Evolutionary conservation across 2,888 invertebrate species (phyloP), one percentile per base, ranked within the genome.

Genomic region (Coelinius sp.): DNA sequence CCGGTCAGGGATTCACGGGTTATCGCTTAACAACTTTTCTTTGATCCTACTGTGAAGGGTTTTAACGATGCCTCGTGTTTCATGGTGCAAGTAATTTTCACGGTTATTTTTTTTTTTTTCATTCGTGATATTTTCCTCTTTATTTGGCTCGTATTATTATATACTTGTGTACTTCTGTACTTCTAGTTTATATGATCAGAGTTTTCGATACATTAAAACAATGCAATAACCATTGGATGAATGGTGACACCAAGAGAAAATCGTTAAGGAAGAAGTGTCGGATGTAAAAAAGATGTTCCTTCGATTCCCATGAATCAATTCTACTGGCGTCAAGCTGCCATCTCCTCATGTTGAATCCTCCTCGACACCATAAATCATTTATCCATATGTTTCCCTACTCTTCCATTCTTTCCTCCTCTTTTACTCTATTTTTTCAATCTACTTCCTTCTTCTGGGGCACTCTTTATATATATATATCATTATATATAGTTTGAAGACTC

Each of bases 391-490:
- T 27, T 56, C 17, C 27, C 14, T 17, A 27, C 17, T 56, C 56
- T 31, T 31, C n/a, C 24, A 22, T 53, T 25, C 17, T 49, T 49
- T 63, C 38, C 49, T 27, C 12, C 53, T 22, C 7, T 41, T 66
- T 31, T 53, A 59, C 70, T 62, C 62, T 69, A 64, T 66, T 63
- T 56, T 73, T 44, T 70, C 49, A 49, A 20, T 64, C 41, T 20
- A 10, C 20, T 25, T 56, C 10, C 38, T n/a, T 31, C 20, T 8
- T 12, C 12, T 7, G 25, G 35, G 31, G 31, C 35, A 31, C 31
- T 17, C 14, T 7, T 12, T 59, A 17, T 59, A 35, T 17, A 35
- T n/a, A n/a, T n/a, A n/a, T n/a, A n/a, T n/a, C 35, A 35, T 20
- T 22, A n/a, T 20, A 56, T 56, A 25, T 59, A 59, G 31, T 53